phyloP scores from a whole-genome alignment of 1,140 invertebrate species.

The Trichogramma pretiosum region DNA sequence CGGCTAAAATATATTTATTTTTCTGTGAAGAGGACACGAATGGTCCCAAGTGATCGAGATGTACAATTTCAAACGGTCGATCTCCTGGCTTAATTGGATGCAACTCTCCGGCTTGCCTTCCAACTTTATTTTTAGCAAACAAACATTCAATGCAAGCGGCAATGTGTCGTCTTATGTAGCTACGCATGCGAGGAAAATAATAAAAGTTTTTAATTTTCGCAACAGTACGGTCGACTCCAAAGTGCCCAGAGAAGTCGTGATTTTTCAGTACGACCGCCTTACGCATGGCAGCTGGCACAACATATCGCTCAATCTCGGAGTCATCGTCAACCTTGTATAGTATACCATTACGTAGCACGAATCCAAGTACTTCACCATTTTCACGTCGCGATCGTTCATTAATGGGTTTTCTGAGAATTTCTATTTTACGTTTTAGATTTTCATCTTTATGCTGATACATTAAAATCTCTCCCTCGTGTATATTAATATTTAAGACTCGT shows the following conservation, averaged over 20 bases:
- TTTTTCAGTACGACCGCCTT: conserved; percentile 10
- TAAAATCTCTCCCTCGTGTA: conserved; percentile 1
- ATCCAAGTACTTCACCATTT: conserved; percentile 5
- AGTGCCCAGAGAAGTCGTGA: conserved; percentile 13
- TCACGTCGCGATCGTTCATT: neutral
- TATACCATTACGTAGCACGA: conserved; percentile 4
- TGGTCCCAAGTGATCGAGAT: conserved; percentile 17
- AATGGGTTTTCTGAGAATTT: conserved; percentile 1
- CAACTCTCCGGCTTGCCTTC: conserved; percentile 6
- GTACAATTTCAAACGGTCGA: conserved; percentile 10
- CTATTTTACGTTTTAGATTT: neutral
- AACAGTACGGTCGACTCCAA: conserved; percentile 12
- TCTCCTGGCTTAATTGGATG: conserved; percentile 13
- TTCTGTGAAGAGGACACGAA: neutral
- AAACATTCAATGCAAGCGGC: conserved; percentile 1
- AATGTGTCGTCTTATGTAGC: conserved; percentile 9
- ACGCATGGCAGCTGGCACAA: conserved; percentile 8
- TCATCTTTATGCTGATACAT: conserved; percentile 14
- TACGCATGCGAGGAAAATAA: conserved; percentile 16
- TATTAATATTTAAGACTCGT: neutral
- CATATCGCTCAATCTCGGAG: neutral
- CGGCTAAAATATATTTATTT: conserved; percentile 10
- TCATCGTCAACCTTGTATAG: neutral
- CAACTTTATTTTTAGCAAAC: conserved; percentile 2
- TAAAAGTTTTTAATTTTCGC: conserved; percentile 6